Percentiles rank a stretch among this genome's conserved stretches.
These are phyloP conservation scores for Cossypha heuglini DNA, from an alignment of 2,797 vertebrate species.

Conservation along the genomic window DNA sequence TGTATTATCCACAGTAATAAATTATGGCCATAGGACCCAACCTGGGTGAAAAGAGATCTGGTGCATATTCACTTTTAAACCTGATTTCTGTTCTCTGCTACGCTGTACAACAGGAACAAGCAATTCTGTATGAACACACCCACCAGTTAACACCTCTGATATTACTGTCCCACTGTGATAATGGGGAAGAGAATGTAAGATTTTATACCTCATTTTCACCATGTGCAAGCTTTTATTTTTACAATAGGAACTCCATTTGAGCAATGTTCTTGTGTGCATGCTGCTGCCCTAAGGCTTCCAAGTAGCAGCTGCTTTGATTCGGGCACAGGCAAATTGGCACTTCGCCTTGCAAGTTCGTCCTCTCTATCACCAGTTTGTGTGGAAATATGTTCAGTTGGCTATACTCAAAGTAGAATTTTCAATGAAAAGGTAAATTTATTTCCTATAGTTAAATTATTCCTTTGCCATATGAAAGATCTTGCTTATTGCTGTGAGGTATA, in stretches of 20 bases:
- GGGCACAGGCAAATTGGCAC: conserved; percentile 30
- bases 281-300: background rate
- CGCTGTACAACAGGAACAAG: background rate
- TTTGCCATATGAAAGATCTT: background rate
- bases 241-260: background rate
- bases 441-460: conserved; percentile 2
- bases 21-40: background rate
- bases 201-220: conserved; percentile 48
- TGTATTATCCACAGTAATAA: background rate
- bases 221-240: conserved; percentile 46
- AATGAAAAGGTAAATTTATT: conserved; percentile 23
- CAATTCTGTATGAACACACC: background rate
- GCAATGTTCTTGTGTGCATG: background rate
- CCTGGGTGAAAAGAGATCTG: background rate
- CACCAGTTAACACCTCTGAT: conserved; percentile 61
- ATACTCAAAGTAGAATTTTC: background rate
- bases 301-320: background rate
- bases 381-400: background rate
- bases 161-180: conserved; percentile 56
- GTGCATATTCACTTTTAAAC: background rate
- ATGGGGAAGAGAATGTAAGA: conserved; percentile 13
- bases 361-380: background rate
- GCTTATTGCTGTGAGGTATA: conserved; percentile 1
- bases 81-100: conserved; percentile 3
- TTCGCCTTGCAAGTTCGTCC: conserved; percentile 2